Base-by-base conservation (phyloP, 2,888 invertebrate species). In the Teleiodes luculella region DNA sequence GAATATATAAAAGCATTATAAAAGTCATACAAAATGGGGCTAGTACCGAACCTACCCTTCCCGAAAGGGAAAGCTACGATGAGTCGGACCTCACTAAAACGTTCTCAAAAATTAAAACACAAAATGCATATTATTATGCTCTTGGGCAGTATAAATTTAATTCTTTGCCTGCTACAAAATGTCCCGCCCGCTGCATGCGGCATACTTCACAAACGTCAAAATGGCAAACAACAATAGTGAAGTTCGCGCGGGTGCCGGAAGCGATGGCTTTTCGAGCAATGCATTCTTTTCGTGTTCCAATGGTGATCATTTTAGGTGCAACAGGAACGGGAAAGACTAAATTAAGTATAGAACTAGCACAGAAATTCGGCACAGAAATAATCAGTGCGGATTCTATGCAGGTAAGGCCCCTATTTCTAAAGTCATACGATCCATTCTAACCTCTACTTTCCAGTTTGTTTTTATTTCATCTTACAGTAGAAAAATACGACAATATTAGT, bases 371-470 rank as follows among this genome's bases (percentile, higher is more conserved):
- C 63, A 96, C 97, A 24, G 98, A 99, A 91, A 95, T 99, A 55
- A 95, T 99, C 57, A 98, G 98, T 74, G 98, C 98, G 0, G 99
- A 99, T 92, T 98, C 99, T 16, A 99, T 99, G 98, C 99, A 99
- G 94, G 97, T 97, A 75, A 66, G 39, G 73, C 68, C 31, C 51
- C 37, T 49, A 33, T 24, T 18, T 2, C 2, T 20, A 52, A 4
- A 24, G 24, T 39, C 16, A 7, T 28, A 13, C 6, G 1, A 35
- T 7, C 41, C 16, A 55, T 53, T 51, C 14, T 28, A 53, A 52
- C 49, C 53, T 56, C 20, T 41, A 41, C 52, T 31, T 6, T 46
- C 31, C 43, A 51, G 16, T 33, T 37, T 52, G 41, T 48, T 55
- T 50, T 37, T 28, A 28, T 39, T 53, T 14, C 14, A 18, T 10